A percentile compares a stretch with the other conserved stretches of the same genome.
phyloP scores from a whole-genome alignment of 2,888 invertebrate genomes.

The Caenorhabditis sp. region DNA sequence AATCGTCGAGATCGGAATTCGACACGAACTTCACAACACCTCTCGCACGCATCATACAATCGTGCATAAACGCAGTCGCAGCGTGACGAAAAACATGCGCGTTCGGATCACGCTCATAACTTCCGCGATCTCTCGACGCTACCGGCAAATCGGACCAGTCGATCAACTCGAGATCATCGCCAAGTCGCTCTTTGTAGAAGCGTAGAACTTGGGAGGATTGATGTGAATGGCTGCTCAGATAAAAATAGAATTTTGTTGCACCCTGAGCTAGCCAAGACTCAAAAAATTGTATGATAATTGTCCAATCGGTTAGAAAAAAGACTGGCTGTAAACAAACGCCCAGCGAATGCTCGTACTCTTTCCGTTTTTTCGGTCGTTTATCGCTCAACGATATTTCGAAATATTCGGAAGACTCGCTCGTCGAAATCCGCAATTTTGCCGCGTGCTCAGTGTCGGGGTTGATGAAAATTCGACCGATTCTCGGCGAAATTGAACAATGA shows the following conservation, averaged over 20 bases:
- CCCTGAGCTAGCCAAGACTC: slow-evolving; percentile 49
- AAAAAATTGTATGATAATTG: slow-evolving; percentile 49
- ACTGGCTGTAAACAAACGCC: slow-evolving; percentile 53
- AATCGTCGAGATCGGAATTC: slow-evolving; percentile 29
- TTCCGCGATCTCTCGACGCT: background rate
- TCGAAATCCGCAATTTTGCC: background rate
- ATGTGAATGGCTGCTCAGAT: slow-evolving; percentile 34
- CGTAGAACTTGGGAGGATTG: slow-evolving; percentile 20
- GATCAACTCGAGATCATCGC: slow-evolving; percentile 21
- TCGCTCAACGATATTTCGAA: slow-evolving; percentile 20
- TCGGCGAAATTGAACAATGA: slow-evolving; percentile 14
- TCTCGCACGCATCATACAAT: slow-evolving; percentile 23
- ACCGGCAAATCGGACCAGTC: slow-evolving; percentile 35
- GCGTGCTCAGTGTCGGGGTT: background rate
- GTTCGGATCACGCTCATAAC: slow-evolving; percentile 15
- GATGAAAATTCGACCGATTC: slow-evolving; percentile 11
- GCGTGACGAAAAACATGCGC: slow-evolving; percentile 17
- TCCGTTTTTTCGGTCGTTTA: slow-evolving; percentile 17
- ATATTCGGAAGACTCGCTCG: slow-evolving; percentile 4
- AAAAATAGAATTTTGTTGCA: slow-evolving; percentile 53
- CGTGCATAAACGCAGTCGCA: slow-evolving; percentile 30
- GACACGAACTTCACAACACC: slow-evolving; percentile 25
- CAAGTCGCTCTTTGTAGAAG: slow-evolving; percentile 24
- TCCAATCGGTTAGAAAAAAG: slow-evolving; percentile 39
- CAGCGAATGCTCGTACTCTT: slow-evolving; percentile 30